Evolutionary conservation across 1,140 invertebrate genomes (phyloP).

Genomic region (Dendroctonus valens): DNA sequence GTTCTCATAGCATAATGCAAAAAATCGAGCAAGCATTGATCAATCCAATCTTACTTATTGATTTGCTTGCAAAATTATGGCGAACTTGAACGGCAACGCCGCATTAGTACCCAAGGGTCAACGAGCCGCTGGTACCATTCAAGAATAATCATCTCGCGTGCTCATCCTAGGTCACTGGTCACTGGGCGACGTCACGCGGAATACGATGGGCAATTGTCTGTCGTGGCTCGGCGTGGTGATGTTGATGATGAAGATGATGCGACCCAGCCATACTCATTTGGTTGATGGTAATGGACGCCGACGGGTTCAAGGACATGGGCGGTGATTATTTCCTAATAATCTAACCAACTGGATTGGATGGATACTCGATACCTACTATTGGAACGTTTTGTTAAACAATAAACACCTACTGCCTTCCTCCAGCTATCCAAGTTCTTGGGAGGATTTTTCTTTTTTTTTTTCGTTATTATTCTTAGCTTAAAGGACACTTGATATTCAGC

Average conservation of each 20-base stretch:
- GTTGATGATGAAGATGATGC: constrained; percentile 5
- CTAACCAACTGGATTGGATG: neutral
- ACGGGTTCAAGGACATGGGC: neutral
- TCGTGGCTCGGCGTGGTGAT: neutral
- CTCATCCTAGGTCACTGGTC: constrained; percentile 38
- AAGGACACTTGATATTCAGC: too few relatives aligned
- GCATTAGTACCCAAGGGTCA: constrained; percentile 25
- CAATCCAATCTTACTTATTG: too few relatives aligned
- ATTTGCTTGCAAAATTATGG: too few relatives aligned
- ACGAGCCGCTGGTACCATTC: constrained; percentile 32
- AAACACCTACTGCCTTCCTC: too few relatives aligned
- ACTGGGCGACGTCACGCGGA: neutral
- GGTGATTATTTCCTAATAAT: neutral
- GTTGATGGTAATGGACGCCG: neutral
- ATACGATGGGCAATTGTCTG: constrained; percentile 4
- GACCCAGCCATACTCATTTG: neutral
- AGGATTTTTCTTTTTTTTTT: too few relatives aligned
- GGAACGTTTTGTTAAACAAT: too few relatives aligned
- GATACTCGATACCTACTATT: too few relatives aligned
- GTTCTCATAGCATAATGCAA: too few relatives aligned
- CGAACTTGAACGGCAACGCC: too few relatives aligned
- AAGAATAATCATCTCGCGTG: constrained; percentile 29
- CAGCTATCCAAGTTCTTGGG: too few relatives aligned
- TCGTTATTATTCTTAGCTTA: too few relatives aligned
- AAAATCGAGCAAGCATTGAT: too few relatives aligned